A percentile compares a stretch with the other conserved stretches of the same genome.
Evolutionary conservation across 64 coral and sea anemone species (phyloP).

Genomic region (Porites australiensis): DNA sequence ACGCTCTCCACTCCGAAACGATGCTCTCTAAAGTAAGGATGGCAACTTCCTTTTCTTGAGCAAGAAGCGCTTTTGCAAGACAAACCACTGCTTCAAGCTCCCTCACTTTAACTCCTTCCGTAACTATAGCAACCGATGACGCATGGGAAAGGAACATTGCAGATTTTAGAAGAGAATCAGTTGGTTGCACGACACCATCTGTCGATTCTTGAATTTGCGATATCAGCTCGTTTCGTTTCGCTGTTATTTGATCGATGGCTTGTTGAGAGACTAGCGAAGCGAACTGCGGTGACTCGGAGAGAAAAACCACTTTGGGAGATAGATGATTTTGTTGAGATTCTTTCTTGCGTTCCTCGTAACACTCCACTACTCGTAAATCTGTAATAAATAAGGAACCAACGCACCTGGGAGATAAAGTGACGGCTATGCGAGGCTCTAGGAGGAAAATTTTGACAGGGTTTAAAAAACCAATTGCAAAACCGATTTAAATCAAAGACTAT

Average conservation of each 20-base stretch:
- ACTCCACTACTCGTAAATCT: not conserved
- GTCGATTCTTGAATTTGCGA: not conserved
- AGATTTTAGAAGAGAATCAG: not conserved
- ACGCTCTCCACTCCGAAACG: not conserved
- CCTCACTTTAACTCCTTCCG: not conserved
- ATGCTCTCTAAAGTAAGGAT: not conserved
- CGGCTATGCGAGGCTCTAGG: conserved; percentile 3
- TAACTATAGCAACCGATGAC: conserved; percentile 1
- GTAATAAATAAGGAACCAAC: not conserved
- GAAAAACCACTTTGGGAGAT: conserved; percentile 5
- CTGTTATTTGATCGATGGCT: not conserved
- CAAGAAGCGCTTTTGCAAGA: conserved; percentile 10
- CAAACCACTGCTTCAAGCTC: not conserved
- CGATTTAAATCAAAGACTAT: too few relatives aligned
- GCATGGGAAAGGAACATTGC: not conserved
- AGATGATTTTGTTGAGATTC: not conserved
- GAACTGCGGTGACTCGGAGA: not conserved
- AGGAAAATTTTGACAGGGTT: too few relatives aligned
- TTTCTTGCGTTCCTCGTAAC: not conserved
- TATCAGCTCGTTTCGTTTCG: not conserved
- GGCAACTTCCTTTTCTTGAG: conserved; percentile 4
- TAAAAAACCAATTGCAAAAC: not conserved
- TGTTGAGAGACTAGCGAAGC: not conserved
- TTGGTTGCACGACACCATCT: not conserved
- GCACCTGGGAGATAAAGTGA: not conserved